Evolutionary conservation across 2,888 invertebrate species (phyloP), one percentile per base, ranked within the genome.

Genomic region (Timema podura): DNA sequence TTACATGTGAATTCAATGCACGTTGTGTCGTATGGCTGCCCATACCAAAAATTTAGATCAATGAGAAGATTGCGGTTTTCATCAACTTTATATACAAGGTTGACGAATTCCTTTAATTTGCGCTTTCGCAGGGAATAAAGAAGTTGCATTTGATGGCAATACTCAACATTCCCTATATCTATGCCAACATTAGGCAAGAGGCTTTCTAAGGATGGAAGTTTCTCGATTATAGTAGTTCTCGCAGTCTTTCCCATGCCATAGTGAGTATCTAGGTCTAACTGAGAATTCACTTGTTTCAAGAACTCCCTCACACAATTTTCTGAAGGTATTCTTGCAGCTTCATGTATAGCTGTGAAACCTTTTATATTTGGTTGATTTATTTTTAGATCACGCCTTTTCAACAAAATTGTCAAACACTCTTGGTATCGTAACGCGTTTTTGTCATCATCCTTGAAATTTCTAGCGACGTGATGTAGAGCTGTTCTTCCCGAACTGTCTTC

Each of bases 1-100:
- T 81, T 82, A 47, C 86, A 83, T 5, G 89, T 87, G 13, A 87
- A 78, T 74, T 89, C 87, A 16, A 88, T 82, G 73, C 87, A 86
- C 1, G 88, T 87, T 77, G 87, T 87, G 74, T 85, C 82, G 73
- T 85, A 84, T 1, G 86, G 87, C 72, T 86, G 82, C 44, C 83
- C 83, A 74, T 87, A 87, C 57, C 84, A 82, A 76, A 85, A 77
- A 75, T 87, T 84, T 5, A 87, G 77, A 72, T 89, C 82, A 10
- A 85, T 16, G n/a, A 49, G n/a, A 44, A 64, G 49, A 10, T 64
- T 61, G 11, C 67, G 64, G 49, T 70, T 48, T 10, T 45, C 16
- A 48, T 70, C 67, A 5, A 67, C 67, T 13, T 54, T 61, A 7
- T 61, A 51, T 11, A 70, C 48, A 30, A 70, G 54, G 5, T 51